Evolutionary conservation across 2,113 vertebrate genomes (phyloP).

Genomic region (Chroicocephalus ridibundus): DNA sequence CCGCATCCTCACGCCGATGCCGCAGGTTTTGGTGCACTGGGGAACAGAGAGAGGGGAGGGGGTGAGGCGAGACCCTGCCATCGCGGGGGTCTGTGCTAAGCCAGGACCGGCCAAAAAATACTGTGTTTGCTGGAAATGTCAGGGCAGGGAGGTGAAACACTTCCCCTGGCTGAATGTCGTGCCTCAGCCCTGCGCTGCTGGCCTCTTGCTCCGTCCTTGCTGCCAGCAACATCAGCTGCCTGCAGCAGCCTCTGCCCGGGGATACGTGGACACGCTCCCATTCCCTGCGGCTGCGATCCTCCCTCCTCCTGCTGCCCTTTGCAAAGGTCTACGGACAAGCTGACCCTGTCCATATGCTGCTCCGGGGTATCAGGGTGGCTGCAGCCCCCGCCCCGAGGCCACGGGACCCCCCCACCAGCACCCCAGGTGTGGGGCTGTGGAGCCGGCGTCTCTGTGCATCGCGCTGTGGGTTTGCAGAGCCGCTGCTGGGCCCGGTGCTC

Average conservation of each 20-base stretch:
- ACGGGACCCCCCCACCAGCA: neutral
- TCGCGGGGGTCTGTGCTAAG: rapidly evolving
- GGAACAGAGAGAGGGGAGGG: neutral
- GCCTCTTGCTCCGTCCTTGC: neutral
- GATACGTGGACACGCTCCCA: neutral
- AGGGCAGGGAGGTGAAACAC: neutral
- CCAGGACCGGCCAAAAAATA: neutral
- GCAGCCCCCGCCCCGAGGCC: neutral
- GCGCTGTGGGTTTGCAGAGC: rapidly evolving
- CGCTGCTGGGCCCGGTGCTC: rapidly evolving
- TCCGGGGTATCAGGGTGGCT: neutral
- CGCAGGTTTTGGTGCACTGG: constrained; percentile 96
- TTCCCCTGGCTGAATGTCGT: neutral
- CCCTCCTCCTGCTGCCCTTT: neutral
- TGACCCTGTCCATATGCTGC: neutral
- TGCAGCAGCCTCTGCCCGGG: neutral
- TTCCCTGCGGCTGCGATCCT: neutral
- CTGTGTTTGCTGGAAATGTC: rapidly evolving
- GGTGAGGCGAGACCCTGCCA: neutral
- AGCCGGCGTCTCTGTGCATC: neutral
- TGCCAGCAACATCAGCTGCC: neutral
- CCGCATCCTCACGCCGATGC: constrained; percentile 90
- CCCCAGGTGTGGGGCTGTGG: rapidly evolving
- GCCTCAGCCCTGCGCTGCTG: neutral
- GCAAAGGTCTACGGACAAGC: rapidly evolving